Percentiles rank a stretch among this genome's conserved stretches.
These are phyloP conservation scores for Sciaenops ocellatus DNA, from an alignment of 2,797 vertebrate genomes.

Conservation along the genomic window DNA sequence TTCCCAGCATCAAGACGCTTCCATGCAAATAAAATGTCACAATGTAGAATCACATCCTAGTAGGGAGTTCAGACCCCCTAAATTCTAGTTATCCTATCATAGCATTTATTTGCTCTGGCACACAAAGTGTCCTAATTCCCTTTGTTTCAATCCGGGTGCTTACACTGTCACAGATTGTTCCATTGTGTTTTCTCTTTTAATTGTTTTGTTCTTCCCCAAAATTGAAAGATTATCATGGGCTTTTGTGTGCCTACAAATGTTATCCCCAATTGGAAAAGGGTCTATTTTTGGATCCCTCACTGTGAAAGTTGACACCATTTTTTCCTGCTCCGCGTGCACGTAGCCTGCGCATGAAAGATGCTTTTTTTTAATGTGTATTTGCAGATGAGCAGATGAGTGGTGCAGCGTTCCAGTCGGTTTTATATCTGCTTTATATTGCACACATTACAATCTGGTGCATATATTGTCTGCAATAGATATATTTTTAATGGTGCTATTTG, in stretches of 20 bases:
- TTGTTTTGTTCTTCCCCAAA: conserved; percentile 79
- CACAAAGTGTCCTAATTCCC: conserved; percentile 64
- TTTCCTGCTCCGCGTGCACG: conserved; percentile 64
- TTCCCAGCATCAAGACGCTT: conserved; percentile 32
- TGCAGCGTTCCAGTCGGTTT: conserved; percentile 34
- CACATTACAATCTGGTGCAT: conserved; percentile 23
- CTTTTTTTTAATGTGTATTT: conserved; percentile 44
- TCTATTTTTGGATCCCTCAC: conserved; percentile 84
- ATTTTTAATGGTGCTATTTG: conserved; percentile 54
- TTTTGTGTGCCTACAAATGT: conserved; percentile 82
- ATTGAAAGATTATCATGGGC: conserved; percentile 83
- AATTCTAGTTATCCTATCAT: conserved; percentile 41
- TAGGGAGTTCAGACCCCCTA: conserved; percentile 32
- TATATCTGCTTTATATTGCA: conserved; percentile 13
- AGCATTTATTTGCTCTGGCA: conserved; percentile 61
- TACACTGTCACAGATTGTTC: conserved; percentile 67
- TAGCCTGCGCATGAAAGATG: conserved; percentile 47
- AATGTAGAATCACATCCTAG: conserved; percentile 21
- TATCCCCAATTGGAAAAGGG: conserved; percentile 78
- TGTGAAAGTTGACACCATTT: conserved; percentile 86
- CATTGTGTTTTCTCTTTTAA: conserved; percentile 77
- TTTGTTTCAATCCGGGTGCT: conserved; percentile 69
- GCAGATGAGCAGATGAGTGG: conserved; percentile 55
- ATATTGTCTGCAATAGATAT: conserved; percentile 38
- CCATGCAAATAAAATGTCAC: conserved; percentile 55